Evolutionary conservation across 1,140 invertebrate genomes (phyloP), one percentile per base, ranked within the genome.

Genomic region (Helicoverpa armigera): DNA sequence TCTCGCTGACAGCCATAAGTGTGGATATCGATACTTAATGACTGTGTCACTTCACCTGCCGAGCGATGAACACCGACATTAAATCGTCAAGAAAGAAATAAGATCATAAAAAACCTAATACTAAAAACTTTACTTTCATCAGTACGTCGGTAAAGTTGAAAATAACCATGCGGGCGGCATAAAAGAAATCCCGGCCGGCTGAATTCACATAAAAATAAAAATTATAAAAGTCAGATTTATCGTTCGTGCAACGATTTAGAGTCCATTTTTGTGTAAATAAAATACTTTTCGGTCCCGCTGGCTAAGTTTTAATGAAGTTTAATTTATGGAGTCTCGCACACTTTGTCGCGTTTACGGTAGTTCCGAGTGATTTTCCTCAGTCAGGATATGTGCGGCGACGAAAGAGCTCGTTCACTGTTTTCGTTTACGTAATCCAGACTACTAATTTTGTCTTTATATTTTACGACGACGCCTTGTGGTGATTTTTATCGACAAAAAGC

Each of bases 231-330:
- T 56, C 11, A 63, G 56, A 83, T 87, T 86, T 85, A 86, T 82
- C 80, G 73, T 79, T 74, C 48, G 18, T 58, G 54, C 65, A 69
- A 83, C 60, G 78, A 73, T 83, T 85, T 89, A 87, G 65, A 80
- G 85, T 85, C 72, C 81, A 87, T 85, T 86, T 89, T 88, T 81
- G 86, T 73, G 79, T 84, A 83, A 86, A 86, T 86, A 82, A 84
- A 87, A 82, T 74, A 77, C 58, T 73, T 35, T 84, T 86, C 79
- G 61, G 73, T 82, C 67, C 63, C 79, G 74, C 70, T 80, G 73
- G 65, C 80, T 82, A 88, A 90, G 83, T 89, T 91, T 91, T 91
- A 92, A 92, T 92, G 88, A 90, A 91, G 85, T 83, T 88, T 89
- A 91, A 92, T 91, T 91, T 92, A 92, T 91, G 86, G 80, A 86